phyloP scores from a whole-genome alignment of 2,797 vertebrate genomes.

The Acanthurus lineatus region DNA sequence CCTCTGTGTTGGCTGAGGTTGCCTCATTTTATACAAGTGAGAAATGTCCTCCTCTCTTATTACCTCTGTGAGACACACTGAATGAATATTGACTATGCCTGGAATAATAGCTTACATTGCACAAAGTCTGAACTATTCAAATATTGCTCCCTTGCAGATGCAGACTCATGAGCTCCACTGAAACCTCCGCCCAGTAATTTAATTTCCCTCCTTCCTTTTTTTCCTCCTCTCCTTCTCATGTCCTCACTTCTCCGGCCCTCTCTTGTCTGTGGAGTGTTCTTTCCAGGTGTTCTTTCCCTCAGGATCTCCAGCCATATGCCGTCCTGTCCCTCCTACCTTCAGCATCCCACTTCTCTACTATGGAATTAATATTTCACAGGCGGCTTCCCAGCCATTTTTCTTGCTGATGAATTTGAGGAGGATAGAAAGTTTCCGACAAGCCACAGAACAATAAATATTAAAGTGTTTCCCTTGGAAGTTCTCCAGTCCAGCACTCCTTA shows the following conservation, averaged over 20 bases:
- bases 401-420: conserved; percentile 64
- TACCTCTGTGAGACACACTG: conserved; percentile 63
- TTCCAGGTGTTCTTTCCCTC: conserved; percentile 45
- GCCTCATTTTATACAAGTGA: conserved; percentile 34
- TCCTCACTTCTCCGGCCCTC: conserved; percentile 39
- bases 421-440: conserved; percentile 66
- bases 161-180: conserved; percentile 66
- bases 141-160: conserved; percentile 64
- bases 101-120: conserved; percentile 74
- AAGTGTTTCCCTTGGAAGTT: conserved; percentile 70
- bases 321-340: conserved; percentile 44
- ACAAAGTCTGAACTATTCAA: conserved; percentile 70
- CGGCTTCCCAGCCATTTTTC: conserved; percentile 63
- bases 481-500: conserved; percentile 64
- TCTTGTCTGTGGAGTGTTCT: conserved; percentile 31
- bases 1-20: conserved; percentile 2
- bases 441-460: conserved; percentile 78
- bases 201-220: conserved; percentile 60
- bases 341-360: conserved; percentile 38
- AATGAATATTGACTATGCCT: conserved; percentile 65
- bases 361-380: conserved; percentile 79
- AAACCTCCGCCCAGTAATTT: conserved; percentile 69
- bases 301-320: conserved; percentile 66
- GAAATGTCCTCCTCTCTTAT: conserved; percentile 60
- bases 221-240: conserved; percentile 17